Base-by-base conservation (phyloP, 2,113 vertebrate species). In the Mesitornis unicolor region DNA sequence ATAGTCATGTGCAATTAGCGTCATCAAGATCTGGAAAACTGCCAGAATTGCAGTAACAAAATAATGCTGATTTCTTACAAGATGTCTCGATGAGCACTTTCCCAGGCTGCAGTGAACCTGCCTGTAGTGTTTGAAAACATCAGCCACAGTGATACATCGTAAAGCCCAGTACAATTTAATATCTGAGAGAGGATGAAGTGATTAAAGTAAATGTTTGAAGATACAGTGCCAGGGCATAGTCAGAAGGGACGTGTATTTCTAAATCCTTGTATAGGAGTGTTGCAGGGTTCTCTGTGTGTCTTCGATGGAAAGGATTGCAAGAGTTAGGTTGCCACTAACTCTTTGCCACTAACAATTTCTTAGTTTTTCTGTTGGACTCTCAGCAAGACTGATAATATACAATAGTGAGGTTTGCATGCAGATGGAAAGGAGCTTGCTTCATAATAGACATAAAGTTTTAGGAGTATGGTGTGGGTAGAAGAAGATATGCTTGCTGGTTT, bases 401-500 rank as follows among this genome's bases (percentile, higher is more conserved):
- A 80, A 33, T 3, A 67, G 50, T 48, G 38, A 93, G 47, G 26
- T 92, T 64, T 94, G 65, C n/a, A 21, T 25, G 59, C 45, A 67
- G 78, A 54, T 70, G 68, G 92, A 73, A 70, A 78, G 69, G 77
- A 87, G 40, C 42, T 92, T 61, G 48, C 43, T 92, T 91, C 42
- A 26, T 69, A 56, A 74, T 54, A 87, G 87, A 79, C 87, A 16
- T 65, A 9, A 60, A 82, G 38, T 47, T 93, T 94, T 81, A 60
- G 74, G 75, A 92, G 70, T 4, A 57, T 42, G 43, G 59, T 76
- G 74, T 95, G 93, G 78, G 84, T 50, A 91, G 93, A 76, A 42
- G 63, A 91, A 22, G 83, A 78, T 85, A 71, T 5, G 43, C 71
- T 45, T 91, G 71, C 78, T 94, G 78, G 82, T 90, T 93, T 94